A percentile compares a stretch with the other conserved stretches of the same genome.
Conservation (phyloP, 2,888 invertebrate species). For the Anthrax anthrax region DNA sequence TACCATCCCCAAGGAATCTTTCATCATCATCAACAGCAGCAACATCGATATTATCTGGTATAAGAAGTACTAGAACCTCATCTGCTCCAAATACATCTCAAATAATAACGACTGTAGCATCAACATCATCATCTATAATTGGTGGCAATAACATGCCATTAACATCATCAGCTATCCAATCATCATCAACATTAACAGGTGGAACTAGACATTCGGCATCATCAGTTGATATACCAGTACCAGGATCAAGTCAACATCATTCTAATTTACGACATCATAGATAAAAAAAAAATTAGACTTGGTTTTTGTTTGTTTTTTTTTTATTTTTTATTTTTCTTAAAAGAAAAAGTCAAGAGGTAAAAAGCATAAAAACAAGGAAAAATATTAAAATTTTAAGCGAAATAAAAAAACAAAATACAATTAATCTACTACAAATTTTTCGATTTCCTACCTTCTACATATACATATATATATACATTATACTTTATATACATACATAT, state of each 20-base stretch:
- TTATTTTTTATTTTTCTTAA: no score
- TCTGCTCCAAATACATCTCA: background rate
- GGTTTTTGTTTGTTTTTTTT: no score
- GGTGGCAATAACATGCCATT: background rate
- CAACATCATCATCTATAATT: background rate
- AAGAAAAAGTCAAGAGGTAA: no score
- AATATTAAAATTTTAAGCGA: background rate
- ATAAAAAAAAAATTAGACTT: background rate
- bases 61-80: background rate
- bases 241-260: slow-evolving; percentile 10
- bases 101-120: background rate
- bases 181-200: background rate
- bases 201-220: slow-evolving; percentile 5
- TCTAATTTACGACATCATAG: slow-evolving; percentile 5
- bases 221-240: slow-evolving; percentile 12
- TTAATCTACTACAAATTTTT: background rate
- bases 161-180: background rate
- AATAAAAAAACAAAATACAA: background rate
- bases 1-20: slow-evolving; percentile 15
- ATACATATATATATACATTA: background rate
- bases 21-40: slow-evolving; percentile 20
- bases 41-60: slow-evolving; percentile 13
- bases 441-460: background rate
- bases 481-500: no score
- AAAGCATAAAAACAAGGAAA: background rate